Base-by-base conservation (phyloP, 2,888 invertebrate genomes). In the Volucella bombylans region DNA sequence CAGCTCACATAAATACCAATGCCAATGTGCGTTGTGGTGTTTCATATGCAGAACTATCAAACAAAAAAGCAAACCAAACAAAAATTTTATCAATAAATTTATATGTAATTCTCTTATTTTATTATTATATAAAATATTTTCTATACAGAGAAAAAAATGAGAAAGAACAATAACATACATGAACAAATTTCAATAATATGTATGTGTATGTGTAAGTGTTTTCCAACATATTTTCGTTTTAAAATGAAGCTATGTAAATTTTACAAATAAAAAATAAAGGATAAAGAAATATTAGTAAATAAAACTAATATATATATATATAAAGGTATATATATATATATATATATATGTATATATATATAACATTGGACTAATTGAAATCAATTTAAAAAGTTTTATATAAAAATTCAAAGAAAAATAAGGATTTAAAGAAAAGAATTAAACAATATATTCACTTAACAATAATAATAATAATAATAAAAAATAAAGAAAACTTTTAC, bases 161-260 rank as follows among this genome's bases (percentile, higher is more conserved):
- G 80, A 79, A 83, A 85, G 61, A 86, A 86, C 81, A 69, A 82
- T 81, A 87, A 77, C 80, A 87, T 73, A 85, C 71, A 82, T 73
- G 62, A 73, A 77, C 68, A 76, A 81, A 85, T 81, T 85, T 49
- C 41, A 76, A 72, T 68, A 61, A 65, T 81, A 76, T 83, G 38
- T 67, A 68, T 69, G 57, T 64, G 55, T 74, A 65, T 83, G 64
- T 65, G 54, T 67, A 65, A 67, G 69, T 78, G 43, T 67, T 64
- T 74, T 41, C 39, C 64, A 61, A 50, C 45, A 59, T 69, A 45
- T 74, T 67, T 64, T 76, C 49, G 71, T 81, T 69, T 76, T 61
- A 81, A 81, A 85, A 77, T 77, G 72, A 80, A 76, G 41, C 76
- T 76, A 31, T 31, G 31, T 31, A 83, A 50, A 61, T 69, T 59